These are phyloP conservation scores for Anseranas semipalmata DNA, from an alignment of 2,113 vertebrate genomes.

Conservation along the genomic window DNA sequence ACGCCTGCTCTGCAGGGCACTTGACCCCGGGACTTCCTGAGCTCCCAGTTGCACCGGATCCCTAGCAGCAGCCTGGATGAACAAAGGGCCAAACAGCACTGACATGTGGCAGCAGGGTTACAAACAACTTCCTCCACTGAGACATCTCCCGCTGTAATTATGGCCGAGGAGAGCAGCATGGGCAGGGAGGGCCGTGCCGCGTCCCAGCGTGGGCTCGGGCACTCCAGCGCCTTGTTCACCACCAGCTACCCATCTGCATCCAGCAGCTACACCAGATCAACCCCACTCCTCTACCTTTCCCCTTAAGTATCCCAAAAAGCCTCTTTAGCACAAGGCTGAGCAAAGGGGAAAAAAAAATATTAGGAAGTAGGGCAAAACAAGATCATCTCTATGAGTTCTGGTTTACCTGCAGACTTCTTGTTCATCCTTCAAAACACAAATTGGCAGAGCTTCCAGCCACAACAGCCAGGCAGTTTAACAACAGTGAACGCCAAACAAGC, in stretches of 20 bases:
- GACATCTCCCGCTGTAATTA: background rate
- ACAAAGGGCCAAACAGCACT: background rate
- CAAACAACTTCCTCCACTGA: constrained; percentile 52
- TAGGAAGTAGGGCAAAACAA: background rate
- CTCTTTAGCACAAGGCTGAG: background rate
- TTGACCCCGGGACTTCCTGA: constrained; percentile 52
- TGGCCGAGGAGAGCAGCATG: rapidly evolving
- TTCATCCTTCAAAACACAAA: background rate
- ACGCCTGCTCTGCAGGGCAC: background rate
- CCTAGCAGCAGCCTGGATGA: constrained; percentile 45
- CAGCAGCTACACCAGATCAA: background rate
- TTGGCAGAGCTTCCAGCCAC: background rate
- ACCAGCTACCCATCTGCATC: background rate
- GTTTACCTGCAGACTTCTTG: background rate
- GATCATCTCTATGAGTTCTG: background rate
- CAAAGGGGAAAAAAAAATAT: background rate
- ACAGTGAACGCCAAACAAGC: background rate
- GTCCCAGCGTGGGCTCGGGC: background rate
- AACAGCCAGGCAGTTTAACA: background rate
- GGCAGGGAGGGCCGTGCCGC: background rate
- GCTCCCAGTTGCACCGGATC: constrained; percentile 9
- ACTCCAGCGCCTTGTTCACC: rapidly evolving
- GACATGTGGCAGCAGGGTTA: constrained; percentile 8
- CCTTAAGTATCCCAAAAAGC: background rate
- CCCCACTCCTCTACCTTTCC: background rate